Evolutionary conservation across 1,140 invertebrate species (phyloP), one percentile per base, ranked within the genome.

Genomic region (Dendrolimus punctatus): DNA sequence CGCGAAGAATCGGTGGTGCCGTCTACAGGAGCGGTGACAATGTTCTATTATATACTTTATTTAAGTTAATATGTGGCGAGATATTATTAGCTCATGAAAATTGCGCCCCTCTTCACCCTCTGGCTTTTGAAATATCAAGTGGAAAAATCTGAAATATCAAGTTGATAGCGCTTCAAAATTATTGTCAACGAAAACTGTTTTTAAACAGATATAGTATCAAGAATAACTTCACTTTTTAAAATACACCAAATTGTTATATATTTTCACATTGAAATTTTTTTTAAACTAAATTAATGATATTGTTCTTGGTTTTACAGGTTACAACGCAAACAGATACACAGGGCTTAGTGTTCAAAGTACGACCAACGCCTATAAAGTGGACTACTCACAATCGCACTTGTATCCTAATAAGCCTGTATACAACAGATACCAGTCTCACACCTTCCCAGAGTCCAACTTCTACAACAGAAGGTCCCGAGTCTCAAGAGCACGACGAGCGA

Each of bases 401-500:
- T 82, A 81, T 57, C 64, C 66, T n/a, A 79, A 82, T 40, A 80
- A 80, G 53, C 73, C 79, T 1, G 73, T 80, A 0, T 78, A 81
- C 68, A 86, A 80, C 57, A 71, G 78, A 55, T 88, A 75, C 57
- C 80, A 78, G 40, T 69, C 80, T n/a, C 80, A 80, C 41, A 81
- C 68, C 55, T 87, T 85, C 55, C 50, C 67, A 40, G 80, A 82
- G 50, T 64, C 77, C 36, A 74, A 70, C 58, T 82, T 74, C 65
- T 85, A 86, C 72, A 80, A 87, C 66, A 68, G 87, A 51, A 71
- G 84, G 62, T 71, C 88, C 81, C 70, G 88, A 87, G 63, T 85
- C 69, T 66, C 89, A 77, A 71, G 86, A 62, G 77, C 85, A 70
- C 70, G 79, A 73, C 68, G 77, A 68, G 62, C 68, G 54, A 63